phyloP scores from a whole-genome alignment of 2,888 invertebrate genomes.

The Mamestra brassicae region DNA sequence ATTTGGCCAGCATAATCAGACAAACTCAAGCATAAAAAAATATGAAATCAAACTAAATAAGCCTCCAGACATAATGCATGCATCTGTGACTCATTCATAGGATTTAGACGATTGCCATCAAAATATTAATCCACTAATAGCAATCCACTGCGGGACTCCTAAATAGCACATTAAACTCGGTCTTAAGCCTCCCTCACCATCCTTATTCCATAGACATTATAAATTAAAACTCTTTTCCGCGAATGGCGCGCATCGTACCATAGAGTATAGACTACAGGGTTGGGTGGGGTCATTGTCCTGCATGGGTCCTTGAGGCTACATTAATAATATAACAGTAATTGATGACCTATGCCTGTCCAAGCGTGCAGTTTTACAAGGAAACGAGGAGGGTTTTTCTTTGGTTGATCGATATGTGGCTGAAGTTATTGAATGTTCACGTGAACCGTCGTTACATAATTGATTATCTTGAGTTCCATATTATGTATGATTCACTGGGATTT shows the following conservation, averaged over 20 bases:
- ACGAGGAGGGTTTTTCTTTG: neutral
- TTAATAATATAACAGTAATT: conserved; percentile 24
- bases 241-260: conserved; percentile 20
- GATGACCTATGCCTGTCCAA: neutral
- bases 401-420: neutral
- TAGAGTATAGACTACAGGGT: conserved; percentile 8
- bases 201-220: conserved; percentile 9
- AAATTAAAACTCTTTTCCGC: conserved; percentile 18
- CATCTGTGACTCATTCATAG: too few relatives aligned
- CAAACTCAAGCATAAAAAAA: too few relatives aligned
- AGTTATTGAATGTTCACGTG: neutral
- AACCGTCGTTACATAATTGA: neutral
- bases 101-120: too few relatives aligned
- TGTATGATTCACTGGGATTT: neutral
- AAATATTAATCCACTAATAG: too few relatives aligned
- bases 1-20: too few relatives aligned
- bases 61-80: too few relatives aligned
- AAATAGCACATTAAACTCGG: neutral
- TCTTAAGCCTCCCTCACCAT: neutral
- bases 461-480: neutral
- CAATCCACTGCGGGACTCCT: too few relatives aligned
- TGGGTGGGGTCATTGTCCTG: conserved; percentile 35
- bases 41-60: too few relatives aligned
- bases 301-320: conserved; percentile 19
- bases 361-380: conserved; percentile 9